A percentile compares a stretch with the other conserved stretches of the same genome.
Evolutionary conservation across 2,888 invertebrate genomes (phyloP).

Genomic region (Gandaritis pyraliata): DNA sequence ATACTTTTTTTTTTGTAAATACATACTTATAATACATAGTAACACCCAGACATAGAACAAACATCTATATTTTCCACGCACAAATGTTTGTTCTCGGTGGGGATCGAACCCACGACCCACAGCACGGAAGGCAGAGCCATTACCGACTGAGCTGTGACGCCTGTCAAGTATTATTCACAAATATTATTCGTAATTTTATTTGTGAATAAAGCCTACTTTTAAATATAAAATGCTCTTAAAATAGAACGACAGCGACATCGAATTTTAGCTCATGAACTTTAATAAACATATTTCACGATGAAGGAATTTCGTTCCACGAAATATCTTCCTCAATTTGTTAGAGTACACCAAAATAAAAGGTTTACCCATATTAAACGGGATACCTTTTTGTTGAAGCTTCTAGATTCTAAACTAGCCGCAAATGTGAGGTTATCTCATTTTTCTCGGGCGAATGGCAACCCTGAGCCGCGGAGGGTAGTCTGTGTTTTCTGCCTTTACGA

Average conservation of each 20-base stretch:
- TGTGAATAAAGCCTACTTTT: too few species aligned
- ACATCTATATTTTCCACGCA: too few species aligned
- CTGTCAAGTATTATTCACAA: too few species aligned
- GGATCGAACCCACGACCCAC: too few species aligned
- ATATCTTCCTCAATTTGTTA: slow-evolving; percentile 25
- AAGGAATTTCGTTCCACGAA: slow-evolving; percentile 17
- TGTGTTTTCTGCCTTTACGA: slow-evolving; percentile 70
- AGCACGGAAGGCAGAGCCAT: too few species aligned
- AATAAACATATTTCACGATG: slow-evolving; percentile 17
- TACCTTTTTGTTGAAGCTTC: slow-evolving; percentile 23
- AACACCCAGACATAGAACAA: too few species aligned
- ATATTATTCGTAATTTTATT: too few species aligned
- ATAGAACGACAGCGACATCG: neutral
- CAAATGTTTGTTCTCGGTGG: too few species aligned
- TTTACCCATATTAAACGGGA: slow-evolving; percentile 8
- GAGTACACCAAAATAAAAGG: slow-evolving; percentile 22
- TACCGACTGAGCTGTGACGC: too few species aligned
- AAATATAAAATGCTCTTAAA: neutral
- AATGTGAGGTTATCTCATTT: slow-evolving; percentile 26
- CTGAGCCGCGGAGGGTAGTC: slow-evolving; percentile 53
- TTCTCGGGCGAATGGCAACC: slow-evolving; percentile 35
- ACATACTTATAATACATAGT: too few species aligned
- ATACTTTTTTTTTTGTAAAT: too few species aligned
- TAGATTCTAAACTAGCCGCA: slow-evolving; percentile 26
- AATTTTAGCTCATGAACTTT: neutral